phyloP scores from a whole-genome alignment of 1,140 invertebrate genomes.

The Brachionus manjavacas region DNA sequence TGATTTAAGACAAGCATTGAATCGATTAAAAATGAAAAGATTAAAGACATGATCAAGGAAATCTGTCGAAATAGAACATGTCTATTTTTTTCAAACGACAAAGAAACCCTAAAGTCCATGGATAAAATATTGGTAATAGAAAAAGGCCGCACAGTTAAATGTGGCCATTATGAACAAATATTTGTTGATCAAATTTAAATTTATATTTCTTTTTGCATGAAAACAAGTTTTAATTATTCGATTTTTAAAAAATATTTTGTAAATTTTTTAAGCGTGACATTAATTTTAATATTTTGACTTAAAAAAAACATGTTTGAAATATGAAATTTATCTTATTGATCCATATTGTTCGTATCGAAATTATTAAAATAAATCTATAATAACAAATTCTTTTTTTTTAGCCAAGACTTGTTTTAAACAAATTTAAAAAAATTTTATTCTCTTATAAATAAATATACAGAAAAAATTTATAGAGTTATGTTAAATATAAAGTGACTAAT shows the following conservation, averaged over 20 bases:
- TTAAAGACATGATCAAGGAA: background rate
- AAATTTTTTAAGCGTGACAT: background rate
- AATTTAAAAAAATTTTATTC: constrained; percentile 2
- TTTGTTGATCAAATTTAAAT: background rate
- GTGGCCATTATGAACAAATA: background rate
- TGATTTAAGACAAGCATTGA: background rate
- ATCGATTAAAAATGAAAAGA: background rate
- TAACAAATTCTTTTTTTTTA: background rate
- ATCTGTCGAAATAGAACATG: background rate
- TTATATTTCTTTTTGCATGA: background rate
- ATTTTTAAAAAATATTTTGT: background rate
- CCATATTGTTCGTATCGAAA: background rate
- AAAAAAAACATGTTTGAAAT: background rate
- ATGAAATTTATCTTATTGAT: background rate
- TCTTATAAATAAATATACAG: constrained; percentile 6
- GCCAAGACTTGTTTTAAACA: background rate
- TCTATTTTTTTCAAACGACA: background rate
- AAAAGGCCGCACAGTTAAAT: background rate
- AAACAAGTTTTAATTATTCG: background rate
- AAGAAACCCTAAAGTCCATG: background rate
- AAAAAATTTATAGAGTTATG: background rate
- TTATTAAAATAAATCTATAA: background rate
- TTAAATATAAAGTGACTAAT: constrained; percentile 16
- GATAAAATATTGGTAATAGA: constrained; percentile 11
- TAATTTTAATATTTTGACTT: background rate